Evolutionary conservation across 2,113 vertebrate genomes (phyloP), one percentile per base, ranked within the genome.

Genomic region (Seriola aureovittata): DNA sequence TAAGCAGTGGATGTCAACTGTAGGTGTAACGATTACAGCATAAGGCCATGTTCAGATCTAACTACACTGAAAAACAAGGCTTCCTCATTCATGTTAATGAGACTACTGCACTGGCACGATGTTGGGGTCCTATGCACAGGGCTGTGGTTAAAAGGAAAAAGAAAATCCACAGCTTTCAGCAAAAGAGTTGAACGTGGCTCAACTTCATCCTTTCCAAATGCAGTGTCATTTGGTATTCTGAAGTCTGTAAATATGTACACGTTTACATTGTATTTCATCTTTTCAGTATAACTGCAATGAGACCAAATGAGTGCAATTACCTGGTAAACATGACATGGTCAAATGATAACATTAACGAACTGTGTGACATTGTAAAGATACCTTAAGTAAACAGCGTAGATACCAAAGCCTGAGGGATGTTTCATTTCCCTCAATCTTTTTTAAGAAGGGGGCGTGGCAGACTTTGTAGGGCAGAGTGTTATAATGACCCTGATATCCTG

Each of bases 401-500:
- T 11, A 81, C 64, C 17, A 71, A 1, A 36, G 74, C 86, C 67
- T 65, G 9, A 54, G 70, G 83, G 50, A 68, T 72, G 2, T 40
- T 67, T 50, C 10, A 21, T 52, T 55, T 46, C 6, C 38, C 14
- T 32, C 23, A 40, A 6, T 34, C 14, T 84, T 81, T 52, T 81
- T 50, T 52, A 50, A 64, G 54, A 83, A 71, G 66, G 23, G 59
- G 73, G 84, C 25, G 69, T 75, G 71, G 52, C 76, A 65, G 70
- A 71, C 8, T 67, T 42, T 48, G 34, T n/a, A 50, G 14, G 65
- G 55, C 23, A 40, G 64, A 59, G 74, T 75, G 77, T 65, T 80
- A 57, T 48, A 82, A 90, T 71, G 13, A 65, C 64, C 77, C 64
- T 19, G 7, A 82, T 80, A 78, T 80, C 80, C 82, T 75, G 64